These are phyloP conservation scores for Notothenia coriiceps DNA, from an alignment of 2,113 vertebrate species.

Conservation along the genomic window DNA sequence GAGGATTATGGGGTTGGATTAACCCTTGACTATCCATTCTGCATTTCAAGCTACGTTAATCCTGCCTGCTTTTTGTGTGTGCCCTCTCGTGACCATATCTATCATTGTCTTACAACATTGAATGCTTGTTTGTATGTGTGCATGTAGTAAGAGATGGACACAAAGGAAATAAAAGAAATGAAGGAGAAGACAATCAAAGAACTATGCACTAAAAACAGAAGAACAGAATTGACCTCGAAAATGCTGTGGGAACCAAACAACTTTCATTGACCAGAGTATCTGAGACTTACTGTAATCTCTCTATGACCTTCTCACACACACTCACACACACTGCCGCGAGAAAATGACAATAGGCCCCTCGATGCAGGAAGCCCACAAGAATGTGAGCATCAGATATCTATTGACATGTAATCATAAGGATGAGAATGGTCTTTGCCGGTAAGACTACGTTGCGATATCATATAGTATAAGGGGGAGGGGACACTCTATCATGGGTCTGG, in stretches of 20 bases:
- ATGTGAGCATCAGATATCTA: not conserved
- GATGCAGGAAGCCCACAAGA: not conserved
- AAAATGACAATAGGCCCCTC: not conserved
- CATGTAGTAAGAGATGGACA: not conserved
- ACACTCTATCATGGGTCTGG: no score
- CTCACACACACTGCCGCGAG: constrained; percentile 3
- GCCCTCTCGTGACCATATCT: constrained; percentile 34
- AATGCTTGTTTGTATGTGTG: constrained; percentile 11
- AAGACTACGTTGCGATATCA: no score
- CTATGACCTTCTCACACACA: constrained; percentile 37
- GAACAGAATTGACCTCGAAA: constrained; percentile 10
- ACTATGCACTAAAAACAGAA: not conserved
- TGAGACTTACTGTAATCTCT: constrained; percentile 38
- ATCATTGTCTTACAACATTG: constrained; percentile 22
- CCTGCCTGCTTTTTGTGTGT: constrained; percentile 25
- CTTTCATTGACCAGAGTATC: constrained; percentile 34
- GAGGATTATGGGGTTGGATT: constrained; percentile 66
- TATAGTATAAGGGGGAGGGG: no score
- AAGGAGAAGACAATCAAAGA: constrained; percentile 13
- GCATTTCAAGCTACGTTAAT: constrained; percentile 57
- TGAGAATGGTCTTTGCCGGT: no score
- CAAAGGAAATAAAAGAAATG: not conserved
- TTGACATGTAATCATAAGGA: no score
- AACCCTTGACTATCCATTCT: constrained; percentile 59
- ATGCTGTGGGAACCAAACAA: constrained; percentile 36